These are phyloP conservation scores for Dusona sp. DNA, from an alignment of 2,888 invertebrate genomes.

Conservation along the genomic window DNA sequence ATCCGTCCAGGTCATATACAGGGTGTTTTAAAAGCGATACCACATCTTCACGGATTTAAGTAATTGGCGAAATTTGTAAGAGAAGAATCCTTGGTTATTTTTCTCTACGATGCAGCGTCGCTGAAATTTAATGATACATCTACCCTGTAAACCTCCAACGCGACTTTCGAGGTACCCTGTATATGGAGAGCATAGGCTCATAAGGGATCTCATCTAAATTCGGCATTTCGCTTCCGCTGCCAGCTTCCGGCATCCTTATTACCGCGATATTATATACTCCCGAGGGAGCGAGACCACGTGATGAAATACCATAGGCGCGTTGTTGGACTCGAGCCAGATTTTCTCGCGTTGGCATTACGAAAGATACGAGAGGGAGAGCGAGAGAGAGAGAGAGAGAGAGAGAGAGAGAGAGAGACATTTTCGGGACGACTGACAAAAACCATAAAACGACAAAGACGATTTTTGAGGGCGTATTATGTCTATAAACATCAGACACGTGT, in stretches of 20 bases:
- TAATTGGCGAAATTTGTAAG: background rate
- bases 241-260: conserved; percentile 60
- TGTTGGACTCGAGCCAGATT: conserved; percentile 61
- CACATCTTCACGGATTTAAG: background rate
- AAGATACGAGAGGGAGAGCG: background rate
- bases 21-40: background rate
- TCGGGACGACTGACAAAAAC: background rate
- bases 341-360: conserved; percentile 32
- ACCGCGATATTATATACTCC: conserved; percentile 40
- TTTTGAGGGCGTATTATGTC: conserved; percentile 1
- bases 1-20: background rate
- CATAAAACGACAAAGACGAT: conserved; percentile 1
- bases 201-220: conserved; percentile 45
- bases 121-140: too few species aligned
- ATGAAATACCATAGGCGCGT: conserved; percentile 44
- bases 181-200: background rate
- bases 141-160: background rate
- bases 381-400: background rate
- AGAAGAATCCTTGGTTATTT: background rate
- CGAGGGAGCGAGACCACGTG: background rate
- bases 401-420: background rate
- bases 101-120: background rate
- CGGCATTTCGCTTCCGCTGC: conserved; percentile 27
- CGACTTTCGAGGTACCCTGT: background rate
- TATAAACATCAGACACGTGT: background rate